Base-by-base conservation (phyloP, 2,888 invertebrate genomes). In the Acanthoscelides obtectus region DNA sequence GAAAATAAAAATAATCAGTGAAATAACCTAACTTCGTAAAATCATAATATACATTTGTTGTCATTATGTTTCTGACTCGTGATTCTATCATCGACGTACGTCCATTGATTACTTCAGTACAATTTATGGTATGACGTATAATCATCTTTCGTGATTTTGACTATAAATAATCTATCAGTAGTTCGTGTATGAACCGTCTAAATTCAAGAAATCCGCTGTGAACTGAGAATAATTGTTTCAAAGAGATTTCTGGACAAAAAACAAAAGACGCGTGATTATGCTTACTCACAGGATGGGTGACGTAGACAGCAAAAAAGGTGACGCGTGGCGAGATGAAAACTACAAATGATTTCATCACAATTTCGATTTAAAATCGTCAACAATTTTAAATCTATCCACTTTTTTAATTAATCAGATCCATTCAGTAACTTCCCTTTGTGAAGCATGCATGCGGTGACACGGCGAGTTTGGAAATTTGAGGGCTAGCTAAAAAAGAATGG, bases 221-320 rank as follows among this genome's bases (percentile, higher is more conserved):
- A 45, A 45, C 12, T 45, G 45, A 45, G 45, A 45, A 45, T 6
- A 45, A 45, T 45, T 6, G 17, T 12, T 45, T 45, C 17, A 6
- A 45, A 45, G 45, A 45, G 45, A 45, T 45, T 45, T 6, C 45
- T 45, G 45, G 17, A 45, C 45, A 45, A 45, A 45, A 45, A 45
- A 6, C 5, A 45, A 45, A 45, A 25, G 25, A 25, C 25, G 25
- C 17, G 45, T 45, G 45, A 45, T 45, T 67, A 70, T 67, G 70
- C 67, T 70, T 21, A 67, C 21, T 3, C 17, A 12, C 45, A 72
- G 68, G 72, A 72, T 72, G 72, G 72, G 72, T 67, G 79, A 77
- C 78, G 78, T 75, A 78, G 74, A 75, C 74, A 77, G 73, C 79
- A 77, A 77, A 79, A 77, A 45, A n/a, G n/a, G 74, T 76, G 77